Conservation (phyloP, 2,797 vertebrate genomes). For the Etheostoma nigrum region DNA sequence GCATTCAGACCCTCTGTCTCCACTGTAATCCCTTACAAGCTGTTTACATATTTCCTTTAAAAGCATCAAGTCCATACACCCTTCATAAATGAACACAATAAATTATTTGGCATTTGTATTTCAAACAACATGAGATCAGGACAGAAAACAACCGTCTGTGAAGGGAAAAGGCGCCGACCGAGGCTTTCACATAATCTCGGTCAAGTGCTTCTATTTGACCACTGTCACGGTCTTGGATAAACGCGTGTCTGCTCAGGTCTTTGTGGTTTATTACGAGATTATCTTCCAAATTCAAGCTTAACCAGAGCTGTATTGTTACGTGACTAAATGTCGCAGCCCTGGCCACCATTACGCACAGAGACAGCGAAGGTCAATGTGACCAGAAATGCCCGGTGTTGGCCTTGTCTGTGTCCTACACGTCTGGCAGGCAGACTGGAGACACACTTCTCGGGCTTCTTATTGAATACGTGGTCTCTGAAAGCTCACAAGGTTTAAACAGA, state of each 20-base stretch:
- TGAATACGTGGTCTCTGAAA: neutral
- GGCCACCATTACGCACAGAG: constrained; percentile 58
- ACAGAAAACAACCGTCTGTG: constrained; percentile 5
- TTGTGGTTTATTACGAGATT: constrained; percentile 50
- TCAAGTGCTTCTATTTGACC: constrained; percentile 73
- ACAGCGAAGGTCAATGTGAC: constrained; percentile 82
- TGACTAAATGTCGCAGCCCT: constrained; percentile 53
- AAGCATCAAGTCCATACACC: neutral
- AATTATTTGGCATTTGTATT: constrained; percentile 43
- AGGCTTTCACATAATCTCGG: constrained; percentile 64
- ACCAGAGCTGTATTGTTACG: constrained; percentile 29
- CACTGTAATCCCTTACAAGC: neutral
- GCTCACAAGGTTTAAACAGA: neutral
- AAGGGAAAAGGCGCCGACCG: constrained; percentile 35
- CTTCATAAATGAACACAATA: constrained; percentile 25
- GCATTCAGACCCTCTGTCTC: neutral
- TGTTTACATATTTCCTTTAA: neutral
- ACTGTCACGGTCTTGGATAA: constrained; percentile 53
- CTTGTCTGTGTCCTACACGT: constrained; percentile 25
- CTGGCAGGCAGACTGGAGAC: constrained; percentile 27
- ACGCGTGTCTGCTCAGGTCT: constrained; percentile 30
- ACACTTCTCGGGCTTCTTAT: neutral
- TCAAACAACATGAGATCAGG: constrained; percentile 34
- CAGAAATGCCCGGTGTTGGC: constrained; percentile 50
- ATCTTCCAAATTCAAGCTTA: constrained; percentile 45